These are phyloP conservation scores for Panurus biarmicus DNA, from an alignment of 2,113 vertebrate genomes.

Conservation along the genomic window DNA sequence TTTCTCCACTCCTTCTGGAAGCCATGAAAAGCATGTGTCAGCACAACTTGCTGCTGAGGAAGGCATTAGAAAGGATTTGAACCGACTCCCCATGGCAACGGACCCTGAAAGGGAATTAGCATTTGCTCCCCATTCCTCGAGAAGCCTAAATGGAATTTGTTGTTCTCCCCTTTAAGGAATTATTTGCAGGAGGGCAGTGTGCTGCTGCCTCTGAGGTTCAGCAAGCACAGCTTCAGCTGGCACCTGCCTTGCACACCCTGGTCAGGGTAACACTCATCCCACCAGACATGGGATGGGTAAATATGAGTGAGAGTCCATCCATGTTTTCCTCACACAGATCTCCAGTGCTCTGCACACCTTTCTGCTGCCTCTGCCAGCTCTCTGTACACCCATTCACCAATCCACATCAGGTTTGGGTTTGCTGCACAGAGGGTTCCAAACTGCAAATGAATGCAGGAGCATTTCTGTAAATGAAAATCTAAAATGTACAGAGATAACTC, in stretches of 20 bases:
- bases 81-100: slow-evolving; percentile 57
- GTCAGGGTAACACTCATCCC: background rate
- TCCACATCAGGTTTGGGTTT: background rate
- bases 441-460: background rate
- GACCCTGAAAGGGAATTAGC: slow-evolving; percentile 56
- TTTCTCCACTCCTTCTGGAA: background rate
- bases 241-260: background rate
- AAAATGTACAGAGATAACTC: background rate
- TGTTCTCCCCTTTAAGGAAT: background rate
- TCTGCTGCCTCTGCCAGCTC: background rate
- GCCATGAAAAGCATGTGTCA: slow-evolving; percentile 45
- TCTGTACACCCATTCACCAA: background rate
- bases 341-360: background rate
- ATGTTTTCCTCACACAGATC: background rate
- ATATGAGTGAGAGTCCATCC: accelerated
- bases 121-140: slow-evolving; percentile 43
- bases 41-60: slow-evolving; percentile 24
- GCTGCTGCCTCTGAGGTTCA: background rate
- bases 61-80: slow-evolving; percentile 49
- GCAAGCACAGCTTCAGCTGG: background rate
- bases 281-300: background rate
- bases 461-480: background rate
- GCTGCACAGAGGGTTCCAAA: background rate
- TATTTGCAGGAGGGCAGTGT: background rate
- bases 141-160: slow-evolving; percentile 5